phyloP scores from a whole-genome alignment of 2,113 vertebrate genomes.

The Craseonycteris thonglongyai region DNA sequence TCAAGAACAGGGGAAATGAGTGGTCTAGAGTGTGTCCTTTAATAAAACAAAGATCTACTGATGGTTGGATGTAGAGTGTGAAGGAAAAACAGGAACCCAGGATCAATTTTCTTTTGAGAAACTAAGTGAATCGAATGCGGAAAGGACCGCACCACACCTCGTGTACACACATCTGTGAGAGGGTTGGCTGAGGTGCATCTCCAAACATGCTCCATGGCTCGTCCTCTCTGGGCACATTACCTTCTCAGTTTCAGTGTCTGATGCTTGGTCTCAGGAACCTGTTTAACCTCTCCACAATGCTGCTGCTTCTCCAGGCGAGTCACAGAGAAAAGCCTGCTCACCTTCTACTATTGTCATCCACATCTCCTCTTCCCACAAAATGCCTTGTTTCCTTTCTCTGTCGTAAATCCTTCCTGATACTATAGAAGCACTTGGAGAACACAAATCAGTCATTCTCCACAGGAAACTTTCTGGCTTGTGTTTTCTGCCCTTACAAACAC shows the following conservation, averaged over 20 bases:
- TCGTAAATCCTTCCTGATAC: not conserved
- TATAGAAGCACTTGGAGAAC: not conserved
- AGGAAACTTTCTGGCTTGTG: not conserved
- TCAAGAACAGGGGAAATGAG: not conserved
- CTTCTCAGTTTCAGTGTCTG: not conserved
- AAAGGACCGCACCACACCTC: not conserved
- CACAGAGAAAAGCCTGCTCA: not conserved
- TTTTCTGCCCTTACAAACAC: not conserved
- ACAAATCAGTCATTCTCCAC: not conserved
- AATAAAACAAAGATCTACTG: not conserved
- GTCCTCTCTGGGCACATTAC: too few relatives aligned
- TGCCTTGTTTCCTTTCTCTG: not conserved
- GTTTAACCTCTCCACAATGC: not conserved
- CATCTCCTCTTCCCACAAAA: not conserved
- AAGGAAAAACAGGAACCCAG: not conserved
- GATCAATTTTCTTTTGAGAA: not conserved
- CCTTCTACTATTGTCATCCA: not conserved
- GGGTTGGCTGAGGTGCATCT: not conserved
- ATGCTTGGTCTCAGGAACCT: too few relatives aligned
- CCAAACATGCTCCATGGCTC: too few relatives aligned
- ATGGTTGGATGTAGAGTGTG: not conserved
- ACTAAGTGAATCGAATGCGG: not conserved
- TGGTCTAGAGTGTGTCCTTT: not conserved
- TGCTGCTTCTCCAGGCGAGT: not conserved
- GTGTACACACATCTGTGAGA: too few relatives aligned